phyloP scores from a whole-genome alignment of 2,113 vertebrate species.

The Petrocephalus microphthalmus region DNA sequence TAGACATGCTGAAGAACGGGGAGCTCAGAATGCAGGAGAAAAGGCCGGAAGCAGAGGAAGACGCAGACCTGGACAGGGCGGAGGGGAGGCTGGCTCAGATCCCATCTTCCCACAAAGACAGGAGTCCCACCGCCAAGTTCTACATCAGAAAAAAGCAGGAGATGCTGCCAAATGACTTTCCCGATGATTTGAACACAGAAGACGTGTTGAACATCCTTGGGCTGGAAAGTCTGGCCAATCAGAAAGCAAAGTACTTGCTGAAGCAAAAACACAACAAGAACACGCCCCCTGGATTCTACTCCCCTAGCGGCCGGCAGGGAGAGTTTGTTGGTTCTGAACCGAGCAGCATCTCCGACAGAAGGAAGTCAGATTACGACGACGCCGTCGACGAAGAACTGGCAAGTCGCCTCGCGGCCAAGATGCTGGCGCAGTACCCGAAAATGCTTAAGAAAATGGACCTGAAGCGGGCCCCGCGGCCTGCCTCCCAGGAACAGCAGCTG shows the following conservation, averaged over 20 bases:
- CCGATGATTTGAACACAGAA: conserved; percentile 70
- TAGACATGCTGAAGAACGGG: conserved; percentile 74
- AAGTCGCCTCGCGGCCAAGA: conserved; percentile 70
- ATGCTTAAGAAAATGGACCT: conserved; percentile 52
- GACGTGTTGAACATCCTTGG: conserved; percentile 80
- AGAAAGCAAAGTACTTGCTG: conserved; percentile 55
- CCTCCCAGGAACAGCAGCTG: conserved; percentile 48
- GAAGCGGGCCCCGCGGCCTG: conserved; percentile 49
- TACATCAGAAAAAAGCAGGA: conserved; percentile 55
- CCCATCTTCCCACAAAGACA: conserved; percentile 59
- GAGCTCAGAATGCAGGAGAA: conserved; percentile 55
- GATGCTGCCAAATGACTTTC: conserved; percentile 49
- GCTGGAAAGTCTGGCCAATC: conserved; percentile 54
- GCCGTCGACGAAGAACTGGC: conserved; percentile 69
- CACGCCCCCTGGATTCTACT: conserved; percentile 53
- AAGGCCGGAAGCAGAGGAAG: conserved; percentile 50
- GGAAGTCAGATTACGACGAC: conserved; percentile 64
- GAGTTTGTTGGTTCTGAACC: conserved; percentile 53
- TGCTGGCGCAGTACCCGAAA: conserved; percentile 71
- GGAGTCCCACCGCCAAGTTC: conserved; percentile 50
- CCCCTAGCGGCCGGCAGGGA: conserved; percentile 52
- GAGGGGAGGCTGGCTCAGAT: conserved; percentile 55
- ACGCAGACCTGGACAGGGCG: conserved; percentile 50
- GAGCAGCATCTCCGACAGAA: conserved; percentile 54
- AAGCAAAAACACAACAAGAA: conserved; percentile 62